These are phyloP conservation scores for Coremacera marginata DNA, from an alignment of 2,888 invertebrate species.

Conservation along the genomic window DNA sequence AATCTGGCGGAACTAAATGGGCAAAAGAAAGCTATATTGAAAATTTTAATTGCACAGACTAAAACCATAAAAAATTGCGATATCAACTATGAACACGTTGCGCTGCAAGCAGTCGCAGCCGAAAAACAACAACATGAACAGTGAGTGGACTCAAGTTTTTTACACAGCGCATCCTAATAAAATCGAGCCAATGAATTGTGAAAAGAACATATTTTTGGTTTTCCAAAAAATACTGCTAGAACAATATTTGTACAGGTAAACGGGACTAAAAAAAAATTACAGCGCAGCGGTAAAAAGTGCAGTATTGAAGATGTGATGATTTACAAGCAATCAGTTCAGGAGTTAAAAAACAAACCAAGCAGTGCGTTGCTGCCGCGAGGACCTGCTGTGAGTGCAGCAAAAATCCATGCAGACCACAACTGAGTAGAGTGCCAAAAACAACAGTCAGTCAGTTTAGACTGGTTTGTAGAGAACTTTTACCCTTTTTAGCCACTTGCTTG, in stretches of 20 bases:
- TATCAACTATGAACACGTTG: constrained; percentile 1
- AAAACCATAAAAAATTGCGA: constrained; percentile 35
- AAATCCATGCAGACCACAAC: constrained; percentile 32
- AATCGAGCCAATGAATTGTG: no score
- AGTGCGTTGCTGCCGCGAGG: constrained; percentile 38
- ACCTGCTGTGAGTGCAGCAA: constrained; percentile 42
- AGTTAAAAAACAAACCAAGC: neutral
- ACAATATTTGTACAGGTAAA: neutral
- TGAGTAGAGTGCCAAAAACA: constrained; percentile 5
- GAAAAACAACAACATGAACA: neutral
- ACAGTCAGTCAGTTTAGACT: neutral
- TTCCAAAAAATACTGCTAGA: neutral
- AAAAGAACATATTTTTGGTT: no score
- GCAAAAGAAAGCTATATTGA: neutral
- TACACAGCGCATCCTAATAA: no score
- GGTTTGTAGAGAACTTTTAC: neutral
- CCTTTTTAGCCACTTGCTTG: constrained; percentile 32
- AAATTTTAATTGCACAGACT: neutral
- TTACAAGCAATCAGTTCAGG: constrained; percentile 27
- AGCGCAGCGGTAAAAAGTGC: neutral
- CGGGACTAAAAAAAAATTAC: neutral
- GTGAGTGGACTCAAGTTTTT: no score
- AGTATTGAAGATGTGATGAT: constrained; percentile 20
- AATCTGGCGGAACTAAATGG: neutral
- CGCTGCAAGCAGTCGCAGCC: neutral